These are phyloP conservation scores for Dione juno DNA, from an alignment of 2,888 invertebrate species.

Conservation along the genomic window DNA sequence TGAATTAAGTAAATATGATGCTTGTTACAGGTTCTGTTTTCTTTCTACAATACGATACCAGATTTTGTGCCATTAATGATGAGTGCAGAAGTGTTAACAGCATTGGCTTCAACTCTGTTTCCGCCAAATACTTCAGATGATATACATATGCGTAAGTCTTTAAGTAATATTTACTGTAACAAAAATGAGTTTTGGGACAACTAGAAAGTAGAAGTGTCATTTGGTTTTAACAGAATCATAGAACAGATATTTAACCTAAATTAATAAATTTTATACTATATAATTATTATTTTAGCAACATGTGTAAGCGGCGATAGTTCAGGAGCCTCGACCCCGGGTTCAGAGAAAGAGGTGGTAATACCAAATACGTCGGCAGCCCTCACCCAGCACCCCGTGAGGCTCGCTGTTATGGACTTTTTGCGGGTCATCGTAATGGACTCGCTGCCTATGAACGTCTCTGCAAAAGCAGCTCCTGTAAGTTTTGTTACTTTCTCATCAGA, in stretches of 20 bases:
- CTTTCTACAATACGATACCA: conserved; percentile 96
- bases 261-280: neutral
- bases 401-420: conserved; percentile 97
- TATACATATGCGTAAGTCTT: conserved; percentile 73
- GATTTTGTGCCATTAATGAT: conserved; percentile 97
- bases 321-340: conserved; percentile 90
- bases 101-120: conserved; percentile 93
- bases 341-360: conserved; percentile 82
- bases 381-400: conserved; percentile 90
- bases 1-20: neutral
- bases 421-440: conserved; percentile 97
- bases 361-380: conserved; percentile 77
- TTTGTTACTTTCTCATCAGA: neutral
- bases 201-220: neutral
- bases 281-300: conserved; percentile 58
- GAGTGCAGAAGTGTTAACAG: conserved; percentile 94
- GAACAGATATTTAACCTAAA: too few relatives aligned
- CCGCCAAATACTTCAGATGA: conserved; percentile 83
- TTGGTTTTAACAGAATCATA: neutral
- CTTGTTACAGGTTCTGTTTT: conserved; percentile 90
- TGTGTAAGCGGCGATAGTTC: conserved; percentile 89
- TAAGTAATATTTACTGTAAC: conserved; percentile 8
- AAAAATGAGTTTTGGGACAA: too few relatives aligned
- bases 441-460: conserved; percentile 90
- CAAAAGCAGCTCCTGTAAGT: conserved; percentile 88